Base-by-base conservation (phyloP, 2,113 vertebrate species). In the Labeo catla region DNA sequence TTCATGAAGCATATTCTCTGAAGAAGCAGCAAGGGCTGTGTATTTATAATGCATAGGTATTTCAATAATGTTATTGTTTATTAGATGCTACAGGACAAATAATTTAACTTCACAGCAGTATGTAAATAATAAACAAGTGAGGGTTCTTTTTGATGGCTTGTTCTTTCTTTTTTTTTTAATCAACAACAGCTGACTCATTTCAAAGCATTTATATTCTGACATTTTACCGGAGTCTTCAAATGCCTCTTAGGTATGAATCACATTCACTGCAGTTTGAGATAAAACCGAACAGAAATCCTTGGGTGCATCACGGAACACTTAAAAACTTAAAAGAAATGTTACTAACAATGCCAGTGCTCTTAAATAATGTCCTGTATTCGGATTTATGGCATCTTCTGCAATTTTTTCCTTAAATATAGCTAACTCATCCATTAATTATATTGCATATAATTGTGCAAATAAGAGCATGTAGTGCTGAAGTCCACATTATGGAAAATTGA, bases 1-100 rank as follows among this genome's bases (percentile, higher is more conserved):
- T 77, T 54, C 49, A 59, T 78, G 84, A 73, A 72, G 43, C 34
- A 28, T 54, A 52, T 79, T 74, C 89, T 89, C 43, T 82, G 81
- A 84, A 70, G 65, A 36, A 70, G 63, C 61, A 28, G 52, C 28
- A 68, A 52, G 6, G 47, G 63, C 79, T 65, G 59, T 66, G n/a
- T 8, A 50, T 82, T 34, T 52, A 10, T 82, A 28, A 66, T 70
- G 63, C 23, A 70, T 68, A 43, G 15, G 43, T 19, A 36, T 68
- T 70, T 82, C 59, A 47, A 13, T 81, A 49, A 81, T 47, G 79
- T 66, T 81, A 34, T 49, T 66, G 79, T 81, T 81, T 81, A 65
- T 65, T 28, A 49, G 59, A 47, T 4, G 47, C 21, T 34, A 52
- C 47, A 50, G 23, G 80, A 82, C 47, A 49, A 12, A 28, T 49